Evolutionary conservation across 2,797 vertebrate species (phyloP), one percentile per base, ranked within the genome.

Genomic region (Capromys pilorides): DNA sequence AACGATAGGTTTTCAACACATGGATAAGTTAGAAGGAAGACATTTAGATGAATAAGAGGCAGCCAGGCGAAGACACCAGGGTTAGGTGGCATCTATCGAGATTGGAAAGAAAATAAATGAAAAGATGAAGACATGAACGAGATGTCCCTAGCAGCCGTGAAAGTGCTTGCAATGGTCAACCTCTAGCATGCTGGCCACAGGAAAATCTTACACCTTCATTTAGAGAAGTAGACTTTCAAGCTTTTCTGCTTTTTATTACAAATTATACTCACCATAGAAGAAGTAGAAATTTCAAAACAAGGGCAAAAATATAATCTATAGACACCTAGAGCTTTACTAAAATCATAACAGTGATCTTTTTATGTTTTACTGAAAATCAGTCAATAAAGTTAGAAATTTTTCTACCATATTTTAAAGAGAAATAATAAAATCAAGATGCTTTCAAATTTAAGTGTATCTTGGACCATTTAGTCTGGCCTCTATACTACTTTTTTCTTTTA

Each of bases 391-490:
- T 31, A 31, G 1, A 90, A n/a, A 49, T 59, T 59, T 19, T 61
- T 91, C 28, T 7, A 33, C 13, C 71, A 26, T 69, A 67, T 69
- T 79, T 64, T 54, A 86, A 93, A 93, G 45, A 3, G 1, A 71
- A 62, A 33, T 36, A 66, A n/a, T 39, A 93, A 71, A 89, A 24
- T 64, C 22, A 62, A 84, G 57, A 51, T 92, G 49, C 5, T 91
- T 57, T 95, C 28, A 51, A 88, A 57, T 39, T 88, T 71, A 88
- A 88, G 69, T 84, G 81, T 90, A 54, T 77, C 11, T 12, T 87
- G 26, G 41, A 14, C 41, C 33, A 80, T 28, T 45, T 41, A 41
- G 8, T 36, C 36, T 87, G 36, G 18, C 39, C 22, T 77, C 36
- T 62, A 24, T 36, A 64, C 18, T 4, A 88, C 54, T 77, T 57